Percentiles rank a stretch among this genome's conserved stretches.
Evolutionary conservation across 2,113 vertebrate species (phyloP).

Genomic region (Notothenia coriiceps): DNA sequence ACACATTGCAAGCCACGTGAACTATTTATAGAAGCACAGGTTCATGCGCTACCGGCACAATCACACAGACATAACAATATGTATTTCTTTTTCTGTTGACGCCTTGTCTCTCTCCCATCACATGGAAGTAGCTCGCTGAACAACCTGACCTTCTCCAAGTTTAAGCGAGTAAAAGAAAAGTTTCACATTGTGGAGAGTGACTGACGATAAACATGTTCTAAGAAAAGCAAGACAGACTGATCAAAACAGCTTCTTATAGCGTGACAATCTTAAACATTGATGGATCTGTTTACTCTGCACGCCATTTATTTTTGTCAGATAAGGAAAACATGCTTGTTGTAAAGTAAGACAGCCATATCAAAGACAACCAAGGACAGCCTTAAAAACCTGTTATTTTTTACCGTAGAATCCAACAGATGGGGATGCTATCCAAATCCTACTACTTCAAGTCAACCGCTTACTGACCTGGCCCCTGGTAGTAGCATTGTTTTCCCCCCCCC

Average conservation of each 20-base stretch:
- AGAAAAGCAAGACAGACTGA: slow-evolving; percentile 15
- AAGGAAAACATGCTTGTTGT: not conserved
- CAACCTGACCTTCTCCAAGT: slow-evolving; percentile 41
- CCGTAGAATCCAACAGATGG: slow-evolving; percentile 22
- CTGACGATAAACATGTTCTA: slow-evolving; percentile 25
- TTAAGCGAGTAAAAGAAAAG: slow-evolving; percentile 21
- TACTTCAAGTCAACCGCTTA: slow-evolving; percentile 26
- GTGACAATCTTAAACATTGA: slow-evolving; percentile 12
- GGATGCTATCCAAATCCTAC: slow-evolving; percentile 9
- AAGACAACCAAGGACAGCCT: slow-evolving; percentile 24
- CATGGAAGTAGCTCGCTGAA: not conserved
- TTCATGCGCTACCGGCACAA: slow-evolving; percentile 42
- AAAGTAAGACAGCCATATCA: slow-evolving; percentile 6
- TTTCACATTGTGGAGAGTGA: not conserved
- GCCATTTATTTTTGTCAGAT: not conserved
- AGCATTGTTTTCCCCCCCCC: slow-evolving; percentile 23
- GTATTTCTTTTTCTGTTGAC: slow-evolving; percentile 11
- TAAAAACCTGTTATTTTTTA: not conserved
- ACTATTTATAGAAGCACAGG: slow-evolving; percentile 66
- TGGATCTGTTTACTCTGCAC: not conserved
- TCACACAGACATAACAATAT: slow-evolving; percentile 38
- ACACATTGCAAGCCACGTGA: slow-evolving; percentile 26
- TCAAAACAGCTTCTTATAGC: slow-evolving; percentile 18
- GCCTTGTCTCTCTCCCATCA: slow-evolving; percentile 21
- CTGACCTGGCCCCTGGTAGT: slow-evolving; percentile 40